Base-by-base conservation (phyloP, 2,113 vertebrate genomes). In the Kryptolebias marmoratus region DNA sequence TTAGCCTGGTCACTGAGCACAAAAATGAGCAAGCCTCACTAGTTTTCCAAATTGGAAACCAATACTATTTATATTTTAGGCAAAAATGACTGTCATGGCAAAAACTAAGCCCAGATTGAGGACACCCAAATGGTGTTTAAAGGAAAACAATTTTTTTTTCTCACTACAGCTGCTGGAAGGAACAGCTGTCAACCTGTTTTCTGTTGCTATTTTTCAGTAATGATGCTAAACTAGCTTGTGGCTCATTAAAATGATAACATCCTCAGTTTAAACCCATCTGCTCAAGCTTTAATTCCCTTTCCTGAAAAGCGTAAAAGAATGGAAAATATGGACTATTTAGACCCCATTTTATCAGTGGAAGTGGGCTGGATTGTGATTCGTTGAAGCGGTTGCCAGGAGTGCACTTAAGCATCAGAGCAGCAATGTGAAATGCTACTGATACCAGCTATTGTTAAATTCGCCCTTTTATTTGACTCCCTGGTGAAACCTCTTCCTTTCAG, bases 151-250 rank as follows among this genome's bases (percentile, higher is more conserved):
- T 22, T 22, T 22, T 22, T 22, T 22, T 22, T 22, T 22, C 22
- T 22, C 22, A 47, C 45, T 47, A 4, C 45, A 47, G 45, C 14
- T 12, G 45, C 45, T 47, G 45, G 45, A 13, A 47, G 45, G 11
- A 47, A 47, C 45, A 47, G 45, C 45, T 50, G 15, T 50, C 49
- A 6, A 5, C 49, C 18, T n/a, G 49, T 73, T 80, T 71, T 15
- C 18, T 61, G n/a, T 12, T 61, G 8, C 44, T 30, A 31, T 63
- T 49, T 49, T 22, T 14, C 15, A 32, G 49, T 30, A 50, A 50
- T 32, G 30, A 31, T 12, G 11, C 30, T 52, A 18, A 22, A 36
- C 15, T 36, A 64, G 30, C 48, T 52, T 14, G 18, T 54, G 50
- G 31, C 48, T 39, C 30, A 22, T 48, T 52, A 22, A 52, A 39